Evolutionary conservation across 1,140 invertebrate species (phyloP).

Genomic region (Drosophila pseudoananassae): DNA sequence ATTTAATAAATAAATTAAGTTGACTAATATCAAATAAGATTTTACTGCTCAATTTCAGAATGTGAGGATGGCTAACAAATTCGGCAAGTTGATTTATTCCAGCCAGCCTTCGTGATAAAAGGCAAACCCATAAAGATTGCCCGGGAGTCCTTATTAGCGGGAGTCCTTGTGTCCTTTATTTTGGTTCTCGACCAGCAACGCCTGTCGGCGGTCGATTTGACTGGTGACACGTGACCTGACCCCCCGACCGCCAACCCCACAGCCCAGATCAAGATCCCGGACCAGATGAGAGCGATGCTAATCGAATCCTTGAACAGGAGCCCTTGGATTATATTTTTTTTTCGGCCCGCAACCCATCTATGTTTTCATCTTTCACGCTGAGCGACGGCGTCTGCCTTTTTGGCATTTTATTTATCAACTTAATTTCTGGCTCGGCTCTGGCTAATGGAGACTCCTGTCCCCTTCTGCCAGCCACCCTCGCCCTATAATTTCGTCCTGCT

Average conservation of each 20-base stretch:
- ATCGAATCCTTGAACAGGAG: conserved; percentile 1
- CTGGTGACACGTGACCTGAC: conserved; percentile 57
- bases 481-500: neutral
- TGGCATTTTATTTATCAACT: conserved; percentile 75
- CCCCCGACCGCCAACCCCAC: conserved; percentile 15
- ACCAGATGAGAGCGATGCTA: conserved; percentile 9
- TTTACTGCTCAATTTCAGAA: neutral
- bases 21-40: neutral
- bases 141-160: neutral
- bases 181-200: neutral
- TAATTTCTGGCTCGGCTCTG: conserved; percentile 67
- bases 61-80: neutral
- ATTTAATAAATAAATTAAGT: neutral
- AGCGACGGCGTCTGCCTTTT: conserved; percentile 45
- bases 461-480: conserved; percentile 1
- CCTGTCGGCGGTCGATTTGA: conserved; percentile 53
- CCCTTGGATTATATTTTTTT: neutral
- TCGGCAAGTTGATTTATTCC: neutral
- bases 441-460: conserved; percentile 57
- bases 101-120: neutral
- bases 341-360: conserved; percentile 13
- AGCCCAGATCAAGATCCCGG: conserved; percentile 2
- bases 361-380: conserved; percentile 74
- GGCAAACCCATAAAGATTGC: neutral
- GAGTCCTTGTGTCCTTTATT: conserved; percentile 1